A percentile compares a stretch with the other conserved stretches of the same genome.
Conservation (phyloP, 2,113 vertebrate species). For the Anser cygnoides region DNA sequence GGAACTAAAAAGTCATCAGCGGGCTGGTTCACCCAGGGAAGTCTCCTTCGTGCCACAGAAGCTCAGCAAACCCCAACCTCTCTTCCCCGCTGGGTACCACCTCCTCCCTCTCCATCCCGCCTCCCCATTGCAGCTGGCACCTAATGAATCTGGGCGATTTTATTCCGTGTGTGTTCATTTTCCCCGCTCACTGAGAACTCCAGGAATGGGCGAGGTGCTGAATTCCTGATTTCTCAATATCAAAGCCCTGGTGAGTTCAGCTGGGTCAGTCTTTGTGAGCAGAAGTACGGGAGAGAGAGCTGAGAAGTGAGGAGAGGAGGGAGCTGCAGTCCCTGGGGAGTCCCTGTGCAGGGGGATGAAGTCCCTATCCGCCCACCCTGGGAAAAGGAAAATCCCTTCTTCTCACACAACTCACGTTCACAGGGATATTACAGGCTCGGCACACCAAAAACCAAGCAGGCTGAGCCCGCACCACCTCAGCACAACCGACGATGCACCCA, state of each 20-base stretch:
- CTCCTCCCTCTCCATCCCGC: neutral
- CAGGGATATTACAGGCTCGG: neutral
- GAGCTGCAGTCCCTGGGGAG: neutral
- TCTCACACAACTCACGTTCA: fast-evolving
- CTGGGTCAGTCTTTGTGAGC: neutral
- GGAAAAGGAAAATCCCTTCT: neutral
- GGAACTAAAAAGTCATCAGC: too few species aligned
- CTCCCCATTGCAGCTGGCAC: neutral
- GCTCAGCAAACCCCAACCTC: neutral
- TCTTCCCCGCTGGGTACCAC: neutral
- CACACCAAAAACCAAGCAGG: neutral
- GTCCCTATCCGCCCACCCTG: neutral
- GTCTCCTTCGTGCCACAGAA: neutral
- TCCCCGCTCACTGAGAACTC: fast-evolving
- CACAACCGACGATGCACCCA: neutral
- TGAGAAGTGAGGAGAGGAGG: neutral
- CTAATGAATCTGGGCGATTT: neutral
- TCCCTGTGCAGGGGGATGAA: fast-evolving
- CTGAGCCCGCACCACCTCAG: neutral
- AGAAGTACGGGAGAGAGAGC: neutral
- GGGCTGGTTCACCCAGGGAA: neutral
- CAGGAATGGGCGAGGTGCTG: neutral
- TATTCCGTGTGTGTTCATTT: neutral
- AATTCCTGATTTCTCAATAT: neutral
- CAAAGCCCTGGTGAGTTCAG: slow-evolving; percentile 6